These are phyloP conservation scores for Entosphenus tridentatus DNA, from an alignment of 2,113 vertebrate genomes.

Conservation along the genomic window DNA sequence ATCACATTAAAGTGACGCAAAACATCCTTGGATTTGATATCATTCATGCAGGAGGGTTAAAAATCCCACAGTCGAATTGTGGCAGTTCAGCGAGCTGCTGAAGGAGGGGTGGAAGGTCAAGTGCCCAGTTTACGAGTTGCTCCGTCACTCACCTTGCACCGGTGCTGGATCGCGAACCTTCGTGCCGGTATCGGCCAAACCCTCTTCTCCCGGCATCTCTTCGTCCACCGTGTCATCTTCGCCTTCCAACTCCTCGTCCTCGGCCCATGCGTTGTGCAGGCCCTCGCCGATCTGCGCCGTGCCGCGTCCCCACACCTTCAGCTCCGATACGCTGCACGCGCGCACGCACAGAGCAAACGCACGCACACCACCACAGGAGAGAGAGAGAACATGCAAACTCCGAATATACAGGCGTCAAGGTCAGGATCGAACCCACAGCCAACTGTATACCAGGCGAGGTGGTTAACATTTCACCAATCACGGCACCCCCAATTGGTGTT, in stretches of 20 bases:
- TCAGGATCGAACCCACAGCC: background rate
- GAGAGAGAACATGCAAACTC: background rate
- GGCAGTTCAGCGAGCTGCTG: background rate
- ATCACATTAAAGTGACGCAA: too few relatives aligned
- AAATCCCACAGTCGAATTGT: background rate
- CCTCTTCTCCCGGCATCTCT: conserved; percentile 22
- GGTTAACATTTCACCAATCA: background rate
- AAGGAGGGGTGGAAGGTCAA: background rate
- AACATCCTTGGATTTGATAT: background rate
- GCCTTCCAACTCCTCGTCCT: conserved; percentile 19
- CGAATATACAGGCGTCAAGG: background rate
- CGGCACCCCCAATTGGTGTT: background rate
- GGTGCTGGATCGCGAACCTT: conserved; percentile 14
- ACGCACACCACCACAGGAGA: background rate
- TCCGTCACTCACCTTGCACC: conserved; percentile 16
- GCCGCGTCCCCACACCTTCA: conserved; percentile 39
- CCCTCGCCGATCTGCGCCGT: conserved; percentile 67
- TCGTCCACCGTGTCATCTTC: conserved; percentile 17
- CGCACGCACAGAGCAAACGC: background rate
- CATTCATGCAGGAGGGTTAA: background rate
- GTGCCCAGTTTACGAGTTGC: conserved; percentile 11
- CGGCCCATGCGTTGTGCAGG: conserved; percentile 47
- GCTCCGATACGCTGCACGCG: conserved; percentile 28
- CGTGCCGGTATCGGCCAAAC: conserved; percentile 16
- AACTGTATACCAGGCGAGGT: background rate